A percentile compares a stretch with the other conserved stretches of the same genome.
These are phyloP conservation scores for Leucoptera coffeella DNA, from an alignment of 2,888 invertebrate species.

Conservation along the genomic window DNA sequence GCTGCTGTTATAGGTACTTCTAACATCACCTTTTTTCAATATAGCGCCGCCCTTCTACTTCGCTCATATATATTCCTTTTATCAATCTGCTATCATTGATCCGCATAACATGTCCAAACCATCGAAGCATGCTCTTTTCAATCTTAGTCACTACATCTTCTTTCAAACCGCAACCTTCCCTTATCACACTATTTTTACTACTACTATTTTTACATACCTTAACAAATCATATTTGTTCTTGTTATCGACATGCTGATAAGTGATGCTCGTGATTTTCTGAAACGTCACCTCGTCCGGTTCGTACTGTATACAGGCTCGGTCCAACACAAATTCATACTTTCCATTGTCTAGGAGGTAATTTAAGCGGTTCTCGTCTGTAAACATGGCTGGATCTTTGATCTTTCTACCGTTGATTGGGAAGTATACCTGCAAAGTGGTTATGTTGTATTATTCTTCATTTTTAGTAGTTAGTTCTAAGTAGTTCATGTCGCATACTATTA, in stretches of 20 bases:
- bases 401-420: constrained; percentile 72
- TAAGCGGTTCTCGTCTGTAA: constrained; percentile 61
- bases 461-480: too few species aligned
- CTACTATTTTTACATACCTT: constrained; percentile 41
- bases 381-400: constrained; percentile 70
- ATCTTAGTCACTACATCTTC: too few species aligned
- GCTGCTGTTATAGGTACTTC: too few species aligned
- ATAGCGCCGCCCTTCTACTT: too few species aligned
- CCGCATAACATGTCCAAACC: too few species aligned
- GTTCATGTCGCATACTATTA: too few species aligned
- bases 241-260: constrained; percentile 72
- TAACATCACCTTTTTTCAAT: too few species aligned
- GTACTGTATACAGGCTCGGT: constrained; percentile 85
- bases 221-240: constrained; percentile 63
- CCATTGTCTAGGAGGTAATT: constrained; percentile 64
- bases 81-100: too few species aligned
- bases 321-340: constrained; percentile 82
- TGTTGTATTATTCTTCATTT: too few species aligned
- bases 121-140: too few species aligned
- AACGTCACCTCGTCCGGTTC: constrained; percentile 88
- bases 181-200: constrained; percentile 63
- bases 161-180: too few species aligned
- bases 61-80: too few species aligned
- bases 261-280: constrained; percentile 64
- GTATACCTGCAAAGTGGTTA: constrained; percentile 69